phyloP scores from a whole-genome alignment of 2,888 invertebrate genomes.

The Dryocosmus kuriphilus region DNA sequence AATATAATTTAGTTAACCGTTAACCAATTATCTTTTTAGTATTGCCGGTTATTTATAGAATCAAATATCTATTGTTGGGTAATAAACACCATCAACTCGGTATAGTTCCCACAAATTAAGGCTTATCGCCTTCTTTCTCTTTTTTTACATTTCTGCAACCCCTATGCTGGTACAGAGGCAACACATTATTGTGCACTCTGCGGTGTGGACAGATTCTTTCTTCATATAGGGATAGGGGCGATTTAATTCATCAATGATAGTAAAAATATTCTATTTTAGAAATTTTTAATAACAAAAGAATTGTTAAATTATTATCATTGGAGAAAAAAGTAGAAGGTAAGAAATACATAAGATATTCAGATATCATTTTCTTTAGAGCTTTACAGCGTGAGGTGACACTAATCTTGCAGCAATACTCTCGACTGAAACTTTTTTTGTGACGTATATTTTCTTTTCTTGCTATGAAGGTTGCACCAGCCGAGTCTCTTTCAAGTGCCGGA shows the following conservation, averaged over 20 bases:
- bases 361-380: background rate
- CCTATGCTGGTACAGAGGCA: conserved; percentile 21
- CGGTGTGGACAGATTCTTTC: conserved; percentile 15
- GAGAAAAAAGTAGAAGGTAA: background rate
- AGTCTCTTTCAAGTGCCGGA: conserved; percentile 19
- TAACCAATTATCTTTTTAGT: too few species aligned
- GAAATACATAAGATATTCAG: background rate
- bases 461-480: background rate
- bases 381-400: conserved; percentile 16
- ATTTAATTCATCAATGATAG: background rate
- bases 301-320: background rate
- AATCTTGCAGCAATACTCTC: conserved; percentile 23
- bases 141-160: conserved; percentile 13
- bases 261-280: background rate
- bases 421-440: conserved; percentile 25
- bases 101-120: conserved; percentile 32
- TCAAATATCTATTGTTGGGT: conserved; percentile 1
- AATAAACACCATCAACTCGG: background rate
- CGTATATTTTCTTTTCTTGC: conserved; percentile 18
- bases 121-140: conserved; percentile 20
- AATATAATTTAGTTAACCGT: too few species aligned
- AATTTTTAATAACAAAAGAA: background rate
- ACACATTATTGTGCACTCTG: conserved; percentile 22
- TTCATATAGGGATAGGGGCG: conserved; percentile 13
- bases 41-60: background rate